phyloP scores from a whole-genome alignment of 2,113 vertebrate genomes.

The Hippocampus guttulatus region DNA sequence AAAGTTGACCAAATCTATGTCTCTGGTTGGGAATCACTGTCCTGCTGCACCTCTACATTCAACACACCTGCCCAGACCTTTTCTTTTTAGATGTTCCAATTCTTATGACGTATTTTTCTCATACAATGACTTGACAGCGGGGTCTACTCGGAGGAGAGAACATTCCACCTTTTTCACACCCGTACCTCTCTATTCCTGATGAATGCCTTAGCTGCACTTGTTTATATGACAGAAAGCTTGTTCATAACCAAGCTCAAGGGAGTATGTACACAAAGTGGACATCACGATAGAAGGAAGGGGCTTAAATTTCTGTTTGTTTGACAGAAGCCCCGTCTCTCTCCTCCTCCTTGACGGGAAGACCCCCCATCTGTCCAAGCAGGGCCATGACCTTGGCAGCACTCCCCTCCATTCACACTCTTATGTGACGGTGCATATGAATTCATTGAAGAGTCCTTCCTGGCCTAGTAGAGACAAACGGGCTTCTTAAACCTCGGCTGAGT shows the following conservation, averaged over 20 bases:
- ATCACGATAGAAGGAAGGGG: constrained; percentile 86
- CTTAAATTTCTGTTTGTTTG: constrained; percentile 98
- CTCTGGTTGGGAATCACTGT: background rate
- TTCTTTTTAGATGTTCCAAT: background rate
- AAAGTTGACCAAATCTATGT: background rate
- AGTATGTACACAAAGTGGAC: constrained; percentile 93
- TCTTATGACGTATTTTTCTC: background rate
- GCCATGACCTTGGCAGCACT: constrained; percentile 85
- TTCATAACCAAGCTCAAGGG: constrained; percentile 87
- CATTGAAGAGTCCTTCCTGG: constrained; percentile 86
- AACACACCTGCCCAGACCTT: background rate
- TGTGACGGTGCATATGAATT: constrained; percentile 95
- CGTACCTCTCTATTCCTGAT: constrained; percentile 85
- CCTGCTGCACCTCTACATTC: background rate
- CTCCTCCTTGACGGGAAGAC: constrained; percentile 85
- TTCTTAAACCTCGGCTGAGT: constrained; percentile 83
- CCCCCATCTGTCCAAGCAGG: constrained; percentile 87
- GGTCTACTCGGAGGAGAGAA: constrained; percentile 75
- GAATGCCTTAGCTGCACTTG: constrained; percentile 85
- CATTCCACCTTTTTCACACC: constrained; percentile 80
- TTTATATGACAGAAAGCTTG: constrained; percentile 88
- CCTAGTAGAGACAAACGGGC: constrained; percentile 68
- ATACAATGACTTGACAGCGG: constrained; percentile 66
- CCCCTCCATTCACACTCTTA: constrained; percentile 77
- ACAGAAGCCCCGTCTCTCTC: constrained; percentile 91